phyloP scores from a whole-genome alignment of 1,140 invertebrate genomes.

The Drosophila seguyi region DNA sequence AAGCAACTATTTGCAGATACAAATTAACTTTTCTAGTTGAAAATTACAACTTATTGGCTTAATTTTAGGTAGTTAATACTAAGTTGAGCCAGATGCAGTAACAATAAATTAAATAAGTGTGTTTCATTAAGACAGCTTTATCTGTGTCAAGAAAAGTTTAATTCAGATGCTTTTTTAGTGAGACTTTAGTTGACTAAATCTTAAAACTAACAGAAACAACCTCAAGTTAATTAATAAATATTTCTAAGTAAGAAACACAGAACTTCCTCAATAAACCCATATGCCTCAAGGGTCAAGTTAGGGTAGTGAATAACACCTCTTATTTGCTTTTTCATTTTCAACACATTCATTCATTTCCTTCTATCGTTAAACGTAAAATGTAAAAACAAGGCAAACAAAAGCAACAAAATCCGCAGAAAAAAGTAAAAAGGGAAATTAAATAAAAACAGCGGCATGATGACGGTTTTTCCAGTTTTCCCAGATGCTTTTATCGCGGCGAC shows the following conservation, averaged over 20 bases:
- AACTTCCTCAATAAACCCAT: not conserved
- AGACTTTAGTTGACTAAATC: not conserved
- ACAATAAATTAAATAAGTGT: not conserved
- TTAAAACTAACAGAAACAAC: not conserved
- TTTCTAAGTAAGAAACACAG: too few species aligned
- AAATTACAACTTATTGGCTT: not conserved
- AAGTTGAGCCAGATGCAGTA: not conserved
- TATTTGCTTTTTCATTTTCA: constrained; percentile 45
- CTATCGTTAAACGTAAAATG: constrained; percentile 65
- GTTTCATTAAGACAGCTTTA: not conserved
- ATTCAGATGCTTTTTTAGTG: not conserved
- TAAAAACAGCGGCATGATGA: constrained; percentile 58
- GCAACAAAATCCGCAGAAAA: constrained; percentile 26
- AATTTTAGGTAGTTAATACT: not conserved
- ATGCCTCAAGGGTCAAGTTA: constrained; percentile 11
- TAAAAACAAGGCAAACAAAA: constrained; percentile 27
- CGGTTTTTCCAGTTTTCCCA: constrained; percentile 68
- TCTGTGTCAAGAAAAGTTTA: not conserved
- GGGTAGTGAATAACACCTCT: constrained; percentile 36
- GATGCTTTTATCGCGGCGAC: constrained; percentile 66
- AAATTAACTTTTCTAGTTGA: too few species aligned
- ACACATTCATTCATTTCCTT: constrained; percentile 78
- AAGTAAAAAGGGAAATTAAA: constrained; percentile 53
- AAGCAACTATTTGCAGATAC: not conserved
- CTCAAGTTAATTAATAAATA: too few species aligned